Evolutionary conservation across 2,797 vertebrate genomes (phyloP), one percentile per base, ranked within the genome.

Genomic region (Cryptoblepharus egeriae): DNA sequence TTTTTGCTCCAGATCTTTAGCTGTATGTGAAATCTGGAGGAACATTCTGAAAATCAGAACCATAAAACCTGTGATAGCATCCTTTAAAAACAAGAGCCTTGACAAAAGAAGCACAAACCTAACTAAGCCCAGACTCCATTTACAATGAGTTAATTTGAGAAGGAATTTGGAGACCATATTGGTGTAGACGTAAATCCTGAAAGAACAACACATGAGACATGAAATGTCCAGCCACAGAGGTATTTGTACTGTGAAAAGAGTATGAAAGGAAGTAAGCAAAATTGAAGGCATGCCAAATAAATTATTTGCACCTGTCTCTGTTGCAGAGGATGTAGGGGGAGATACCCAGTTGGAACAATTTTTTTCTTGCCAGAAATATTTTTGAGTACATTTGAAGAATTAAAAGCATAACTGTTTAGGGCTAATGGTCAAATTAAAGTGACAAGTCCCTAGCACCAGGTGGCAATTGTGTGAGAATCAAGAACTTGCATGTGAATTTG

Each of bases 161-260:
- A 77, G 61, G 35, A 77, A 65, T 35, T 52, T 65, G 75, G 61
- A 77, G 11, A 77, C 61, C 63, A 65, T 12, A 32, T 45, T 75
- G 26, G 20, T 65, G 24, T 52, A 65, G 63, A 64, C 32, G 22
- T 64, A 52, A 65, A 52, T 11, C 42, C 61, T 28, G 52, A 65
- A 64, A 77, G 61, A 15, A 52, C 45, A 49, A 49, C 30, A 69
- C 32, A 16, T 79, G 55, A 79, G 30, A 22, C 18, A 32, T 70
- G 22, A 30, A 60, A 52, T 52, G 49, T 45, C n/a, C 55, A 70
- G 24, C 55, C 39, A 70, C n/a, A 20, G 35, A 58, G 30, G 1
- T 12, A 69, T 10, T 68, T 52, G 18, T 32, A 49, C 55, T 68
- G 37, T 58, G 39, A 68, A 68, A 67, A 30, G 13, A 28, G 6